These are phyloP conservation scores for Epiblema foenella DNA, from an alignment of 2,888 invertebrate species.

Conservation along the genomic window DNA sequence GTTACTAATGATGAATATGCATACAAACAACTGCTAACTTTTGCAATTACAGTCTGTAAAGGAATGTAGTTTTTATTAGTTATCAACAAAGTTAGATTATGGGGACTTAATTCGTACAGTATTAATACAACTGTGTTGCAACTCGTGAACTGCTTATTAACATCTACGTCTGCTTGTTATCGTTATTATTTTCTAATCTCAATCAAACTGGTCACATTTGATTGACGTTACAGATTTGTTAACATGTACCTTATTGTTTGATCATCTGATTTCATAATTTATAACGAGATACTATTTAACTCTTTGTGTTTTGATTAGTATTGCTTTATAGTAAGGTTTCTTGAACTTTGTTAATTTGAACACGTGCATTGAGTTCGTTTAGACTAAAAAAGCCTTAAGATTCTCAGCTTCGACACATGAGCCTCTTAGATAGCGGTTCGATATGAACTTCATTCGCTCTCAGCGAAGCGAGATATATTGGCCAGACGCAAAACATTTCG, in stretches of 20 bases:
- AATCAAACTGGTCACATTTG: slow-evolving; percentile 49
- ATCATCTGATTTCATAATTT: slow-evolving; percentile 47
- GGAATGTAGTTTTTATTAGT: slow-evolving; percentile 23
- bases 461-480: slow-evolving; percentile 37
- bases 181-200: slow-evolving; percentile 43
- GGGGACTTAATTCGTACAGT: slow-evolving; percentile 6
- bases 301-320: slow-evolving; percentile 48
- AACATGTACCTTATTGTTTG: slow-evolving; percentile 47
- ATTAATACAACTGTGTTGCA: slow-evolving; percentile 9
- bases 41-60: slow-evolving; percentile 34
- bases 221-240: slow-evolving; percentile 52
- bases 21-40: slow-evolving; percentile 21
- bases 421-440: slow-evolving; percentile 22
- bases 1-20: slow-evolving; percentile 39
- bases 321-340: slow-evolving; percentile 42
- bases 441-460: slow-evolving; percentile 37
- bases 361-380: slow-evolving; percentile 10
- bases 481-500: slow-evolving; percentile 61
- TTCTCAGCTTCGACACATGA: slow-evolving; percentile 11
- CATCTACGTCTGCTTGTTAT: slow-evolving; percentile 36
- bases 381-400: slow-evolving; percentile 5
- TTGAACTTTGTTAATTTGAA: slow-evolving; percentile 28
- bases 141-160: slow-evolving; percentile 34
- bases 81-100: slow-evolving; percentile 19
- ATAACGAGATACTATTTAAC: slow-evolving; percentile 46